A percentile compares a stretch with the other conserved stretches of the same genome.
These are phyloP conservation scores for Sternotherus odoratus DNA, from an alignment of 2,797 vertebrate genomes.

Conservation along the genomic window DNA sequence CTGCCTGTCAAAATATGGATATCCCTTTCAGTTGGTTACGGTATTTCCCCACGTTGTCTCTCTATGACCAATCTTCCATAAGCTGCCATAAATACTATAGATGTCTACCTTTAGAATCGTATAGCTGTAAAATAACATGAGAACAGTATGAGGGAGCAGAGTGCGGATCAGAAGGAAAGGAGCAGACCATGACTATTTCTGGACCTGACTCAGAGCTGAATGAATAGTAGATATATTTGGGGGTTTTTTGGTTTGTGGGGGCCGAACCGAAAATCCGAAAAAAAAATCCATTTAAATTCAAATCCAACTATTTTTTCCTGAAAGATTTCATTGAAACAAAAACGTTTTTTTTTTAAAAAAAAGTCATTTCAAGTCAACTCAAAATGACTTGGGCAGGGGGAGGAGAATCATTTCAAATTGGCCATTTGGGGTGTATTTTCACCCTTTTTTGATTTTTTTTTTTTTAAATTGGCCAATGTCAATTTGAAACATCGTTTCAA, in stretches of 20 bases:
- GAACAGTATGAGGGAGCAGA: not conserved
- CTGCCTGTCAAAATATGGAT: not conserved
- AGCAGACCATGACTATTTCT: not conserved
- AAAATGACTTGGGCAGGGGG: not conserved
- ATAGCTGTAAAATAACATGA: not conserved
- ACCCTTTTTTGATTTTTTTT: not conserved
- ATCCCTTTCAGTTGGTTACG: not conserved
- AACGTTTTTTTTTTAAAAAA: too few relatives aligned
- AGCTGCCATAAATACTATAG: too few relatives aligned
- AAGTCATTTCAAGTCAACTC: not conserved
- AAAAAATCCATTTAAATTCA: not conserved
- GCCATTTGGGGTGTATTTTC: not conserved
- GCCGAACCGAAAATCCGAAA: not conserved
- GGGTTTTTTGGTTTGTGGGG: not conserved
- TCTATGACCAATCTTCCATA: not conserved
- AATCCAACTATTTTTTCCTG: not conserved
- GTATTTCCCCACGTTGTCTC: not conserved
- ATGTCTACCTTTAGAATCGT: not conserved
- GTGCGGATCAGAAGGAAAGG: not conserved
- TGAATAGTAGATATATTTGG: not conserved
- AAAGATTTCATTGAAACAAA: not conserved
- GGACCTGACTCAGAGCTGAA: not conserved
- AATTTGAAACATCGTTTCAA: too few relatives aligned
- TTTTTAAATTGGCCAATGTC: not conserved
- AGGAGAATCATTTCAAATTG: not conserved